Evolutionary conservation across 2,888 invertebrate species (phyloP).

Genomic region (Morpho achilles): DNA sequence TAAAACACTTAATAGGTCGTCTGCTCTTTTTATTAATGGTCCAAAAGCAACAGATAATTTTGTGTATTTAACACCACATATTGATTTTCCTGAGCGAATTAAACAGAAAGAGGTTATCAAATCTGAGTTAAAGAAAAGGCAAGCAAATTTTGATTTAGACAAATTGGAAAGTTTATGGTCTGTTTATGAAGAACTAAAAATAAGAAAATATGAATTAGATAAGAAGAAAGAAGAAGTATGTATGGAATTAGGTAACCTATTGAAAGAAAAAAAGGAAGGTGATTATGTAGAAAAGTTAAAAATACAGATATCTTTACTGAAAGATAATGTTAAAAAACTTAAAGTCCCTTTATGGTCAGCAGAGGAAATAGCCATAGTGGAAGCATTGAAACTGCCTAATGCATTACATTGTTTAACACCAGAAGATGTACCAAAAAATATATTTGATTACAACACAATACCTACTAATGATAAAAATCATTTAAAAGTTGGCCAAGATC

Average conservation of each 20-base stretch:
- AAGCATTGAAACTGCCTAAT: conserved; percentile 85
- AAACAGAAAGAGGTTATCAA: conserved; percentile 68
- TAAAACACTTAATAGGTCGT: conserved; percentile 37
- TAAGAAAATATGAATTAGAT: conserved; percentile 73
- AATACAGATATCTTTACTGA: conserved; percentile 74
- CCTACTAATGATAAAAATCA: conserved; percentile 66
- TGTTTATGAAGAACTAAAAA: conserved; percentile 78
- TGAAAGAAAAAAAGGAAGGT: conserved; percentile 49
- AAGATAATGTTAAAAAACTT: conserved; percentile 82
- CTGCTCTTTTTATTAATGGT: conserved; percentile 84
- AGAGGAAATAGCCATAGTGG: conserved; percentile 83
- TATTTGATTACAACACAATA: conserved; percentile 42
- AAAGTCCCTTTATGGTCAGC: conserved; percentile 83
- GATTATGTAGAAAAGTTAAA: conserved; percentile 73
- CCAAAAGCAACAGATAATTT: conserved; percentile 84
- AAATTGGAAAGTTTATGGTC: conserved; percentile 80
- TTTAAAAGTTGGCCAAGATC: conserved; percentile 73
- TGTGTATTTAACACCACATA: conserved; percentile 82
- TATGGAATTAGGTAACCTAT: conserved; percentile 64
- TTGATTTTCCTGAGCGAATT: conserved; percentile 82
- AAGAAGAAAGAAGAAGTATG: conserved; percentile 69
- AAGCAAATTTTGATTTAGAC: conserved; percentile 72
- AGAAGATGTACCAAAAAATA: conserved; percentile 44
- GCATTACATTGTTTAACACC: conserved; percentile 82
- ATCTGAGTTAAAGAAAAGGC: conserved; percentile 76